A percentile compares a stretch with the other conserved stretches of the same genome.
phyloP scores from a whole-genome alignment of 1,140 invertebrate species.

The Megathymus violae region DNA sequence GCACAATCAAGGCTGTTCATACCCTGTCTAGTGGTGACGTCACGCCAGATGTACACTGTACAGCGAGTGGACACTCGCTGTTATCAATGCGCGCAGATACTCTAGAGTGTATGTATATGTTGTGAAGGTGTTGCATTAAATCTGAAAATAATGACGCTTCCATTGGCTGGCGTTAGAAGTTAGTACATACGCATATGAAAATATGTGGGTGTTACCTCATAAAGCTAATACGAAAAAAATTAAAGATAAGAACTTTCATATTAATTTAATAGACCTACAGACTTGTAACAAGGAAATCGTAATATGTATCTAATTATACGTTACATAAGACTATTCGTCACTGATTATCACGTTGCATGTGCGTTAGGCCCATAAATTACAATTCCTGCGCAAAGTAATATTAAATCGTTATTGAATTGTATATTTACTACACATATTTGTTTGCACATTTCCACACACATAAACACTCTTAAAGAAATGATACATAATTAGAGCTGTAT shows the following conservation, averaged over 20 bases:
- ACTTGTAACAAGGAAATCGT: background rate
- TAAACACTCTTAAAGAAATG: too few species aligned
- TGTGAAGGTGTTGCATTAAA: constrained; percentile 2
- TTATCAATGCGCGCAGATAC: constrained; percentile 44
- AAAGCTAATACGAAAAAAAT: too few species aligned
- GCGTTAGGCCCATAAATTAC: background rate
- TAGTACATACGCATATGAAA: background rate
- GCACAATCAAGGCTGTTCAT: constrained; percentile 66
- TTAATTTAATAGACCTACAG: too few species aligned
- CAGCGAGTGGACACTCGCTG: constrained; percentile 52
- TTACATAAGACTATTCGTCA: background rate
- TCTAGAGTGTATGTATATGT: constrained; percentile 28
- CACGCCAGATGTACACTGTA: constrained; percentile 55
- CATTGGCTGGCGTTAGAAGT: too few species aligned
- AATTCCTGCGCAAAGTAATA: background rate
- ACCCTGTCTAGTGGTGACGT: constrained; percentile 75
- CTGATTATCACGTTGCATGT: background rate
- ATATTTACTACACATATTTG: background rate
- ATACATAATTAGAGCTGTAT: too few species aligned
- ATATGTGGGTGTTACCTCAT: too few species aligned
- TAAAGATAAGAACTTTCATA: too few species aligned
- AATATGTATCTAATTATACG: background rate
- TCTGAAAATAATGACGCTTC: background rate
- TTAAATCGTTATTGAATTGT: background rate
- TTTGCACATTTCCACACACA: background rate